A percentile compares a stretch with the other conserved stretches of the same genome.
Evolutionary conservation across 1,140 invertebrate species (phyloP).

Genomic region (Scaptomyza graminum): DNA sequence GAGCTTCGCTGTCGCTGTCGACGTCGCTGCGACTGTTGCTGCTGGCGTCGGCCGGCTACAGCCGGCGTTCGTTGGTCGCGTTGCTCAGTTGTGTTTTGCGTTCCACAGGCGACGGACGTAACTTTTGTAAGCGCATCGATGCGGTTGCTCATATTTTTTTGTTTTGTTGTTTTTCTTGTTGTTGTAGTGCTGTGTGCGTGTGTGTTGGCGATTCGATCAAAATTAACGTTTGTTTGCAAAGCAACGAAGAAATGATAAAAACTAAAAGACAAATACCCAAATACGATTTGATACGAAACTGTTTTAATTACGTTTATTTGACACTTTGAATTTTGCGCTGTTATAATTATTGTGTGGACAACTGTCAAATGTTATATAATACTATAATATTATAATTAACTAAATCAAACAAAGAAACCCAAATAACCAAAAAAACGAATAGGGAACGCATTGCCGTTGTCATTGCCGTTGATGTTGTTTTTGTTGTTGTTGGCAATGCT

Average conservation of each 20-base stretch:
- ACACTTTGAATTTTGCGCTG: slow-evolving; percentile 9
- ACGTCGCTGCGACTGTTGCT: slow-evolving; percentile 2
- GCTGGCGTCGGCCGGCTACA: slow-evolving; percentile 19
- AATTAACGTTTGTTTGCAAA: slow-evolving; percentile 52
- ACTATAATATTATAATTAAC: slow-evolving; percentile 37
- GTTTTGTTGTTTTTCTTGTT: slow-evolving; percentile 31
- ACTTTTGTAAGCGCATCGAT: slow-evolving; percentile 45
- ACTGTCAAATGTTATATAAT: slow-evolving; percentile 39
- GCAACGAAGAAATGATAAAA: slow-evolving; percentile 30
- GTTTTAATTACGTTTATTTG: slow-evolving; percentile 19
- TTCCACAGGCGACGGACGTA: slow-evolving; percentile 55
- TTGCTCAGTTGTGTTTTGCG: slow-evolving; percentile 51
- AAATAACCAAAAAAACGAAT: slow-evolving; percentile 14
- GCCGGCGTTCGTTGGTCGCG: slow-evolving; percentile 40
- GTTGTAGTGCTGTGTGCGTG: slow-evolving; percentile 18
- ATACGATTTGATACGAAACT: slow-evolving; percentile 29
- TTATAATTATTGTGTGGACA: slow-evolving; percentile 29
- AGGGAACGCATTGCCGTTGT: slow-evolving; percentile 11
- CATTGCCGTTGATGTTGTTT: slow-evolving; percentile 11
- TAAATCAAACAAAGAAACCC: slow-evolving; percentile 17
- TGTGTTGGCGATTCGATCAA: slow-evolving; percentile 45
- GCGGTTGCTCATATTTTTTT: slow-evolving; percentile 29
- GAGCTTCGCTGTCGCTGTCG: slow-evolving; percentile 18
- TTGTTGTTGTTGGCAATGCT: slow-evolving; percentile 14
- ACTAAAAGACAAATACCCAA: slow-evolving; percentile 27